Percentiles rank a stretch among this genome's conserved stretches.
phyloP scores from a whole-genome alignment of 2,797 vertebrate genomes.

The Anolis apletophallus region DNA sequence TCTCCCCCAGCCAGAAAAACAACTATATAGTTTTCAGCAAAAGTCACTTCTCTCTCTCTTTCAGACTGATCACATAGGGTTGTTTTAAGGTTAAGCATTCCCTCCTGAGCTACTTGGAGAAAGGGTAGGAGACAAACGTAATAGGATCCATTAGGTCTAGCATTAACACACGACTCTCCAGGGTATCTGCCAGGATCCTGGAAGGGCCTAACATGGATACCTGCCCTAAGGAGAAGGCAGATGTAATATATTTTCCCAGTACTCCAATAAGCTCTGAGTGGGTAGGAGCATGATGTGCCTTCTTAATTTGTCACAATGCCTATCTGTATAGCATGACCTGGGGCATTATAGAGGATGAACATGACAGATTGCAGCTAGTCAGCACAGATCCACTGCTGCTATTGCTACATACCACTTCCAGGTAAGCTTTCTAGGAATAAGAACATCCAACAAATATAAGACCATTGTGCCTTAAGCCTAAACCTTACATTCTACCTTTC shows the following conservation, averaged over 20 bases:
- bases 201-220: neutral
- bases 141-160: neutral
- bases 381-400: neutral
- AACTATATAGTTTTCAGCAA: neutral
- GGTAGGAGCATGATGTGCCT: neutral
- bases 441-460: too few relatives aligned
- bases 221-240: neutral
- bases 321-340: neutral
- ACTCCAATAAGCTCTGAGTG: neutral
- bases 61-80: neutral
- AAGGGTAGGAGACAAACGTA: neutral
- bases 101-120: neutral
- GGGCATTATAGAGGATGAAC: neutral
- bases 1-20: neutral
- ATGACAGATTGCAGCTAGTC: neutral
- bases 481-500: neutral
- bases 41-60: neutral
- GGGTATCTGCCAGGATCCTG: neutral
- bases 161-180: neutral
- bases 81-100: neutral
- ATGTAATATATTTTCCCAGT: neutral
- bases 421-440: neutral
- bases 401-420: neutral
- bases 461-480: too few relatives aligned
- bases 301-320: neutral